phyloP scores from a whole-genome alignment of 2,113 vertebrate genomes.

The Panthera uncia region DNA sequence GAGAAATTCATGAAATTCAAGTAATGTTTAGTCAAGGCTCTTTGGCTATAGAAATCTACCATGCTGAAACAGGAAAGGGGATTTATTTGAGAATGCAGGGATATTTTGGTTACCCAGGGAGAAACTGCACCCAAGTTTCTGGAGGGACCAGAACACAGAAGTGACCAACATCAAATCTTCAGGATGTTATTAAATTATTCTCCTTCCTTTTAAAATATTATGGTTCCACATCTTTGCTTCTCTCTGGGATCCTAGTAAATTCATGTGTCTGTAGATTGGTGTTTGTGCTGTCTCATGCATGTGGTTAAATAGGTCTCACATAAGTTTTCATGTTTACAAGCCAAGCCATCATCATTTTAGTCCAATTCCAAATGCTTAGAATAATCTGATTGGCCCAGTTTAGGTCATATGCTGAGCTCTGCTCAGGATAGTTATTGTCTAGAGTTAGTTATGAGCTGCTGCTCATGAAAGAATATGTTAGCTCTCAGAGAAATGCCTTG shows the following conservation, averaged over 20 bases:
- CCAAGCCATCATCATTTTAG: neutral
- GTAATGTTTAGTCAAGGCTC: neutral
- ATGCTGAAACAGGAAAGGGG: neutral
- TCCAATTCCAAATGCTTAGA: neutral
- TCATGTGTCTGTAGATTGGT: neutral
- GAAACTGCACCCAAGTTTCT: neutral
- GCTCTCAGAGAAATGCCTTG: neutral
- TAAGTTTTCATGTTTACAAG: neutral
- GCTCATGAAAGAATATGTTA: neutral
- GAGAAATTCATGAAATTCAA: conserved; percentile 26
- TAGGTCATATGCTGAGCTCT: neutral
- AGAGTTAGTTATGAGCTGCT: neutral
- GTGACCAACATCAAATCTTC: neutral
- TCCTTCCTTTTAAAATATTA: neutral
- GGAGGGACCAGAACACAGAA: neutral
- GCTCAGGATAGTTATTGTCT: neutral
- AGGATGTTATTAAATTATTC: neutral
- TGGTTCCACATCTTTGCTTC: neutral
- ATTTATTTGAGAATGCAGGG: neutral
- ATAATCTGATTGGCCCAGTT: neutral
- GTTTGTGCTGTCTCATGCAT: neutral
- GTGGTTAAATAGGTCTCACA: neutral
- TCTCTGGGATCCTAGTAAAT: neutral
- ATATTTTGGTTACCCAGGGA: neutral
- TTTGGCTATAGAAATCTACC: neutral